A percentile compares a stretch with the other conserved stretches of the same genome.
Conservation (phyloP, 2,888 invertebrate species). For the Torymus tubicola region DNA sequence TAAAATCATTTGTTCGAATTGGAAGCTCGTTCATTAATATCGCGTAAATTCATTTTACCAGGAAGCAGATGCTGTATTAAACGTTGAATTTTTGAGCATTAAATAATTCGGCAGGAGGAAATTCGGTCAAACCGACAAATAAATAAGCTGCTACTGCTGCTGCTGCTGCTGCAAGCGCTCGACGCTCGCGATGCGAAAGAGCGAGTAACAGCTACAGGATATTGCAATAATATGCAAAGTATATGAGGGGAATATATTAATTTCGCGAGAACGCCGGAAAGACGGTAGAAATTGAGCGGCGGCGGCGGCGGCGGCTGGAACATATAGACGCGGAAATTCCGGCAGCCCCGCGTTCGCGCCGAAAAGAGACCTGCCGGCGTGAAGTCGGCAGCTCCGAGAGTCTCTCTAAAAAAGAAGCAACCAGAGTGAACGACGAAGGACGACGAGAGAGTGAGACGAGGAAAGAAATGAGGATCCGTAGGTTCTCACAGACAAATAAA, state of each 20-base stretch:
- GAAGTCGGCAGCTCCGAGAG: constrained; percentile 59
- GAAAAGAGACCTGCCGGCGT: neutral
- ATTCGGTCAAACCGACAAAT: constrained; percentile 39
- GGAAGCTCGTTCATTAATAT: too few species aligned
- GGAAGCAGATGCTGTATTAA: neutral
- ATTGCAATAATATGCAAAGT: constrained; percentile 76
- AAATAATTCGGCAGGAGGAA: constrained; percentile 9
- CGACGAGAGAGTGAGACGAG: constrained; percentile 57
- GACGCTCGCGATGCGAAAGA: constrained; percentile 64
- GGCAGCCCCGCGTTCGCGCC: constrained; percentile 4
- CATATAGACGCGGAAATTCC: constrained; percentile 32
- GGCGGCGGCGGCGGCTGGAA: constrained; percentile 36
- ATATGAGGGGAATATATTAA: constrained; percentile 76
- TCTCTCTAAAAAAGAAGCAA: constrained; percentile 30
- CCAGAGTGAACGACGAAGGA: constrained; percentile 56
- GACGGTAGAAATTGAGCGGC: constrained; percentile 52
- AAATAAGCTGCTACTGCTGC: constrained; percentile 45
- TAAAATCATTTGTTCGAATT: too few species aligned
- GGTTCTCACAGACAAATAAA: constrained; percentile 74
- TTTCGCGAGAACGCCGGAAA: constrained; percentile 73
- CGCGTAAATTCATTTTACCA: too few species aligned
- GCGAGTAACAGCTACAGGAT: constrained; percentile 73
- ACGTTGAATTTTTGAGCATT: neutral
- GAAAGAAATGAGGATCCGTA: constrained; percentile 69
- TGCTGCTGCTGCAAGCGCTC: constrained; percentile 20